phyloP scores from a whole-genome alignment of 2,797 vertebrate species.

The Sebastes cheni region DNA sequence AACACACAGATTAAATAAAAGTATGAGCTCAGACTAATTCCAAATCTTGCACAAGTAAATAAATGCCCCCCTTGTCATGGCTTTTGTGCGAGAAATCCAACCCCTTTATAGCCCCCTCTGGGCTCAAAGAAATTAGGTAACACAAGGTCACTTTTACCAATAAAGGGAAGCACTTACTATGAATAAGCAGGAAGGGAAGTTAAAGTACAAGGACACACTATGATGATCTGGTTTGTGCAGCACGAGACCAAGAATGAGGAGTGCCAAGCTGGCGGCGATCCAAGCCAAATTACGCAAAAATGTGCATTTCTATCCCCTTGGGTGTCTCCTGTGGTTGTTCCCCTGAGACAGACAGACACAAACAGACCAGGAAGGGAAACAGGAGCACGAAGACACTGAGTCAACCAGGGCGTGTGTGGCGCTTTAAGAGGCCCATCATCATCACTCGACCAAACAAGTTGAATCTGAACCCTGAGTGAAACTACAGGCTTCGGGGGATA shows the following conservation, averaged over 20 bases:
- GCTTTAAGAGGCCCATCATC: constrained; percentile 47
- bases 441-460: constrained; percentile 58
- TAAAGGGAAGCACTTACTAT: background rate
- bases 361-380: constrained; percentile 34
- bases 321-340: constrained; percentile 63
- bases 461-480: constrained; percentile 63
- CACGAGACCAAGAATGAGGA: constrained; percentile 45
- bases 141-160: background rate
- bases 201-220: background rate
- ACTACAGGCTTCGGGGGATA: constrained; percentile 56
- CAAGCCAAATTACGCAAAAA: constrained; percentile 73
- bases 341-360: constrained; percentile 39
- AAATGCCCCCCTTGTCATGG: constrained; percentile 25
- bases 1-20: constrained; percentile 9
- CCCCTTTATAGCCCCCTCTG: background rate
- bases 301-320: constrained; percentile 63
- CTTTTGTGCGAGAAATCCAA: constrained; percentile 33
- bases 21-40: constrained; percentile 40
- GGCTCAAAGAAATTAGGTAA: constrained; percentile 18
- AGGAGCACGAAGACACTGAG: constrained; percentile 47
- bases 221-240: constrained; percentile 29
- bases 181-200: constrained; percentile 1
- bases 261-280: constrained; percentile 51
- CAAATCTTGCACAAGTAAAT: constrained; percentile 53
- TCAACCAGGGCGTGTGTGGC: constrained; percentile 52